Evolutionary conservation across 1,140 invertebrate genomes (phyloP).

Genomic region (Megalopta genalis): DNA sequence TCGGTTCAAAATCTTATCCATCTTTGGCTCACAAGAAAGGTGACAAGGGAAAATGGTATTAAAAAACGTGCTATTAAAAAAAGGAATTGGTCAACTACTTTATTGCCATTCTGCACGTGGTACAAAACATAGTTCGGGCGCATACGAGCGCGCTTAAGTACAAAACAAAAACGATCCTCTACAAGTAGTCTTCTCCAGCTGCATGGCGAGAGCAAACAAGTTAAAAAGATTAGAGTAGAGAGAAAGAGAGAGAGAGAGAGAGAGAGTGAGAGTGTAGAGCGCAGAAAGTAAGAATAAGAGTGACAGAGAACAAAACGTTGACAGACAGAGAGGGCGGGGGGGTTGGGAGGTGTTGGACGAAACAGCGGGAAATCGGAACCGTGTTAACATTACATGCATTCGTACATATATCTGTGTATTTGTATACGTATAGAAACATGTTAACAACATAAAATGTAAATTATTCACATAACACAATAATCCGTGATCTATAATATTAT

Average conservation of each 20-base stretch:
- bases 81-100: constrained; percentile 55
- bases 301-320: background rate
- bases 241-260: background rate
- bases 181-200: constrained; percentile 39
- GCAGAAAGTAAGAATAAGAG: background rate
- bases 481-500: constrained; percentile 65
- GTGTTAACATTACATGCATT: constrained; percentile 45
- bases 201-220: constrained; percentile 40
- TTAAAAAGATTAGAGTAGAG: constrained; percentile 17
- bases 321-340: background rate
- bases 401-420: constrained; percentile 12
- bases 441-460: constrained; percentile 77
- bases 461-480: constrained; percentile 73
- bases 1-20: too few relatives aligned
- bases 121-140: constrained; percentile 53
- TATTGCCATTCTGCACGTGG: constrained; percentile 53
- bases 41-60: background rate
- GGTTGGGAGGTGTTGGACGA: background rate
- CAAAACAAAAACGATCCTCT: constrained; percentile 52
- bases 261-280: background rate
- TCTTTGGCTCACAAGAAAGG: too few relatives aligned
- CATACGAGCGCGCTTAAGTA: constrained; percentile 48
- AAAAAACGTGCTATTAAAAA: constrained; percentile 28
- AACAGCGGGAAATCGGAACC: constrained; percentile 25
- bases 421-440: constrained; percentile 53